A percentile compares a stretch with the other conserved stretches of the same genome.
These are phyloP conservation scores for Xerus inauris DNA, from an alignment of 2,113 vertebrate genomes.

Conservation along the genomic window DNA sequence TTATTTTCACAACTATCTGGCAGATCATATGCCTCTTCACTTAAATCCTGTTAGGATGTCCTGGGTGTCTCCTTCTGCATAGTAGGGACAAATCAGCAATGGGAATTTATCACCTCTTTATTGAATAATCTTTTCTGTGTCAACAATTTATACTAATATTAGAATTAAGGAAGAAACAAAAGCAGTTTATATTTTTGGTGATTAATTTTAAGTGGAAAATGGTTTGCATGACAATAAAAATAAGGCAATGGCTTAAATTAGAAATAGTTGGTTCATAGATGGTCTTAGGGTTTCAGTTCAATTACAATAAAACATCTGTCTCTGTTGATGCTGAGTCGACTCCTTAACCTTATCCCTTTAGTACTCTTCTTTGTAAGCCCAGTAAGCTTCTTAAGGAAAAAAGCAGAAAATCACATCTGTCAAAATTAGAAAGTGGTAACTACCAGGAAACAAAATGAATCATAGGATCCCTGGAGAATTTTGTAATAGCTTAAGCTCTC, in stretches of 20 bases:
- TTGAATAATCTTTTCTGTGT: not conserved
- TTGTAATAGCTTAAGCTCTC: not conserved
- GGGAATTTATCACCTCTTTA: not conserved
- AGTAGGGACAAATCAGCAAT: not conserved
- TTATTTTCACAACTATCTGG: not conserved
- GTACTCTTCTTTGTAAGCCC: conserved; percentile 51
- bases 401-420: conserved; percentile 17
- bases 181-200: not conserved
- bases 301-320: conserved; percentile 59
- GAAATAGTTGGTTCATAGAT: not conserved
- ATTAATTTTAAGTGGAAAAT: conserved; percentile 61
- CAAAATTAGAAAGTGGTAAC: conserved; percentile 35
- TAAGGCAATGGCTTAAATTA: conserved; percentile 24
- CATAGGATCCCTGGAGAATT: not conserved
- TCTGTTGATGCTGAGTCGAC: conserved; percentile 43
- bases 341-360: conserved; percentile 63
- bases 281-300: conserved; percentile 53
- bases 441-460: conserved; percentile 51
- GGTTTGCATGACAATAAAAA: conserved; percentile 57
- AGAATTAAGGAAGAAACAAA: conserved; percentile 29
- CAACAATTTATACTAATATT: not conserved
- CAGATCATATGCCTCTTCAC: not conserved
- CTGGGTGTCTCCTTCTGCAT: not conserved
- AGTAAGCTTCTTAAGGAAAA: conserved; percentile 70
- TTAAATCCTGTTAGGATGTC: not conserved